Conservation (phyloP, 2,113 vertebrate genomes). For the Formicarius rufipectus region DNA sequence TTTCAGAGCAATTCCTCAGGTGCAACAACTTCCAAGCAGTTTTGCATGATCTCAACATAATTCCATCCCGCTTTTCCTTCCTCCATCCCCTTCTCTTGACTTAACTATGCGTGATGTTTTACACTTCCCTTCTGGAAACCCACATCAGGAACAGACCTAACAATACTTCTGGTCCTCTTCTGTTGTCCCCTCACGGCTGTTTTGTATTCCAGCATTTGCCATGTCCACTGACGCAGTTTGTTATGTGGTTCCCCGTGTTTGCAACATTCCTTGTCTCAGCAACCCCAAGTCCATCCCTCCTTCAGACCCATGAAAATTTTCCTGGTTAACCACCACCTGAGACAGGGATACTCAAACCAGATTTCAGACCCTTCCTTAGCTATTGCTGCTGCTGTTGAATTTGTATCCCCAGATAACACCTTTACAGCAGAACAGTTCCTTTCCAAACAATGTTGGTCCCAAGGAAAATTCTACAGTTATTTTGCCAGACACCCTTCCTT, state of each 20-base stretch:
- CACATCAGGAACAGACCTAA: neutral
- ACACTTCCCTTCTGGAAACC: neutral
- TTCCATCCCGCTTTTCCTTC: neutral
- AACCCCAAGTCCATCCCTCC: fast-evolving
- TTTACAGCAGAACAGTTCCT: neutral
- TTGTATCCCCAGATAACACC: neutral
- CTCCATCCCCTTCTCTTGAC: neutral
- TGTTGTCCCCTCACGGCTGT: neutral
- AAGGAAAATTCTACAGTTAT: neutral
- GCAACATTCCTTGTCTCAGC: no score
- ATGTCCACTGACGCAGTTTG: neutral
- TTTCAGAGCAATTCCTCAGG: neutral
- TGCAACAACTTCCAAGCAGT: neutral
- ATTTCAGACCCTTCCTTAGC: neutral
- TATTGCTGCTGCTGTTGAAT: neutral
- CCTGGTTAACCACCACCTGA: neutral
- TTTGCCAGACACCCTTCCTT: neutral
- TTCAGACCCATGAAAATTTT: neutral
- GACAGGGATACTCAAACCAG: neutral
- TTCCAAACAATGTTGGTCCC: neutral
- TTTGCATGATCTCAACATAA: neutral
- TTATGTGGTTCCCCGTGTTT: neutral
- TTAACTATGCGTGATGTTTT: neutral
- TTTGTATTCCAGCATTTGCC: neutral
- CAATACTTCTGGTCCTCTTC: neutral